Evolutionary conservation across 2,888 invertebrate genomes (phyloP), one percentile per base, ranked within the genome.

Genomic region (Salpingus planirostris): DNA sequence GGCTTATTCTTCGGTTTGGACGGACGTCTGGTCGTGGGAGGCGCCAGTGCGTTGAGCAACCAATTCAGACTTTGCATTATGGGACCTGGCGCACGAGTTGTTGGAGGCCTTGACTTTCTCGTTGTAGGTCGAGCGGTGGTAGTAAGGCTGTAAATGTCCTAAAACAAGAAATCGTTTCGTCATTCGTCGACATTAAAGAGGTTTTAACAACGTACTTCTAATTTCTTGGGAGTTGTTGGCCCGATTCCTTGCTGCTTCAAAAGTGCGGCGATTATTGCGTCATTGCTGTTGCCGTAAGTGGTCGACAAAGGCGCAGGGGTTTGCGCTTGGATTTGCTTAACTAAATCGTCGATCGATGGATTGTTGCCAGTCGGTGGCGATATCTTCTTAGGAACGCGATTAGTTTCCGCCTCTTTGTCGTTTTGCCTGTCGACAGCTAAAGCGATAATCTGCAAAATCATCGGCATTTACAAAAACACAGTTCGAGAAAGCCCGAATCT

Each of bases 241-340:
- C 76, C 79, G 46, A 82, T 80, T 22, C 81, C 81, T 54, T 79
- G 75, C 49, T 80, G 75, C 62, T 80, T 80, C 27, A 82, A 63
- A 31, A 81, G 61, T 2, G 80, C 77, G 1, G 81, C 80, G 13
- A 82, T 66, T 39, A 82, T 63, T 1, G 81, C 81, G 39, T 81
- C 81, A 48, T 79, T 75, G 36, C 73, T 74, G 48, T 74, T 73
- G 8, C 77, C 78, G 34, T 69, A 74, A 3, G 26, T 18, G 5
- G 39, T 26, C 3, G 31, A 31, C 8, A 29, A 11, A 8, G 55
- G 56, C 5, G 41, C 31, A 10, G 41, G 32, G 0, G 57, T 46
- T 1, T 54, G 44, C 2, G 49, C 36, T 26, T 60, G 60, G 23
- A 61, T 48, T 37, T 62, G 57, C 31, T 57, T 61, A n/a, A 64